Evolutionary conservation across 2,888 invertebrate species (phyloP), one percentile per base, ranked within the genome.

Genomic region (Agriopis marginaria): DNA sequence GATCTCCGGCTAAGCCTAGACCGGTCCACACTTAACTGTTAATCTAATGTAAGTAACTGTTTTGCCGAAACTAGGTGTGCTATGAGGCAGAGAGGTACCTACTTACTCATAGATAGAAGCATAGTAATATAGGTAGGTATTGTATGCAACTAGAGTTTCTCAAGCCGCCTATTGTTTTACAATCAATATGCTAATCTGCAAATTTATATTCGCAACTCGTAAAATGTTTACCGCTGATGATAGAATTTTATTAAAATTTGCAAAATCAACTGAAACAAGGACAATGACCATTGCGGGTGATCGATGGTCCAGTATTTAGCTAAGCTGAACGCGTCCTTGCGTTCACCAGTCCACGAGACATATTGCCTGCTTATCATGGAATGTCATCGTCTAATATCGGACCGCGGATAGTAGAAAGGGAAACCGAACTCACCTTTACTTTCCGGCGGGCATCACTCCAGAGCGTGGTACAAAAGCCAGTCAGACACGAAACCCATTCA

Each of bases 291-390:
- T 55, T 70, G 68, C 77, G 75, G 75, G 74, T 78, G 76, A 79
- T 77, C 79, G 71, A 79, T 79, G 79, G 74, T 79, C 82, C 83
- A 77, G 80, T 79, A n/a, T n/a, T n/a, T n/a, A 76, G 77, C 80
- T 77, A 79, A 78, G 73, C 77, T 32, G 9, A 73, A 75, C 75
- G 81, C 86, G 93, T 92, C 93, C 93, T 93, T 93, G 92, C 93
- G 77, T 93, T 92, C 92, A 91, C 77, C 69, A 74, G 63, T 17
- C 90, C 84, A 83, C 78, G 79, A 85, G 85, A 84, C 82, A 80
- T 77, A 80, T 76, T 77, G 85, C 82, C 83, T 86, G 84, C 88
- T 91, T 91, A 93, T 92, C 91, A 89, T 79, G 82, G 83, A 91
- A 91, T 90, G 86, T 89, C 89, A 91, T 91, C 89, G 81, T 86